Base-by-base conservation (phyloP, 2,797 vertebrate species). In the Parambassis ranga region DNA sequence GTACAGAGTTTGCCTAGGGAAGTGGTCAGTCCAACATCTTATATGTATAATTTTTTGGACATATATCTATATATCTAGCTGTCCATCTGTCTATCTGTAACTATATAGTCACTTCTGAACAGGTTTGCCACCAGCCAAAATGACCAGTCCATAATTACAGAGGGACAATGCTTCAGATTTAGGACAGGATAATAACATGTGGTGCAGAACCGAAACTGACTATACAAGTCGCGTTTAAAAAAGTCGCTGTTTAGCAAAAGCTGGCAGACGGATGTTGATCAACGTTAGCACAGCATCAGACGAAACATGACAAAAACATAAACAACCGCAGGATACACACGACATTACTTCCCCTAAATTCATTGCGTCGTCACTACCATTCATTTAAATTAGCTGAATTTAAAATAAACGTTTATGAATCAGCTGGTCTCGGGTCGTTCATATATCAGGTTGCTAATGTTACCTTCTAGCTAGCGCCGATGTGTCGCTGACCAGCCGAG, bases 401-500 rank as follows among this genome's bases (percentile, higher is more conserved):
- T 1, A 23, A 37, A 10, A 15, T 5, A 1, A 4, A 10, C 4
- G 5, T n/a, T 32, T 43, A 10, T 2, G 15, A 9, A 28, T 53
- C 27, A 24, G 22, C 14, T 38, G 44, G 28, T 52, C 15, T 16
- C 28, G 15, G 28, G 46, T 20, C 7, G 53, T 36, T 55, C 26
- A 3, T 23, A 19, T 58, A 41, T 57, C 35, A 6, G 15, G 27
- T 32, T 38, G 87, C 84, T 89, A 88, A 46, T 71, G 46, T 78
- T 81, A 71, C 66, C 73, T 66, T 46, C 31, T 22, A 81, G 86
- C 86, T 85, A 87, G 66, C 74, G 48, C 46, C 23, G 56, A 78
- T 78, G 85, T 57, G 58, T 50, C 27, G 77, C 64, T 55, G 72
- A 63, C 23, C 60, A 57, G 44, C 3, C 43, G 43, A 79, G 38